Base-by-base conservation (phyloP, 2,888 invertebrate genomes). In the Diarsia brunnea region DNA sequence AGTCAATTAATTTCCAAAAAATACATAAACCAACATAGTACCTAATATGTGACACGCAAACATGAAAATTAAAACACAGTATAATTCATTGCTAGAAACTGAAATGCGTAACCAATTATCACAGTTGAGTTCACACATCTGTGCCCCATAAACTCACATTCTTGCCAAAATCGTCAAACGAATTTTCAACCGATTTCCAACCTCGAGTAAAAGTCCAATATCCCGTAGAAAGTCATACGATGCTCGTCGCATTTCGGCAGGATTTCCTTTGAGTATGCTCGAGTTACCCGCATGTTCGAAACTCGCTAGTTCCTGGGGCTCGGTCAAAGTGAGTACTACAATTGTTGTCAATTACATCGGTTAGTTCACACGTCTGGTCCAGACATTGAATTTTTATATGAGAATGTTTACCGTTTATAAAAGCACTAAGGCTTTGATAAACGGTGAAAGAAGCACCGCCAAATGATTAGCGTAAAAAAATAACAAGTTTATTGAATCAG, bases 241-340 rank as follows among this genome's bases (percentile, higher is more conserved):
- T 64, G 72, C 43, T 70, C 45, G 65, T 73, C 38, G 73, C 70
- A 81, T 78, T 75, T 79, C 58, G 63, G 66, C 38, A 65, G 84
- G 69, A 66, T 78, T 85, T 82, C 84, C 86, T 85, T 84, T 83
- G 86, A 84, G 21, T 49, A 66, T 43, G 75, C 75, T 78, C 55
- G 68, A 71, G 70, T 82, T 69, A 71, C 69, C 64, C 73, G 66
- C 68, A 86, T 82, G 51, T 73, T 71, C 65, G 69, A 31, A 64
- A 43, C 63, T 60, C 27, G 53, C 53, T 69, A 69, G 68, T 73
- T 66, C 71, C 65, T 38, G 68, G 66, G 24, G 5, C n/a, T 73
- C 24, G 70, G 55, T 85, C 85, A 81, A 85, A 82, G 85, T 73
- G 70, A 76, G 65, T 71, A 58, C 45, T 69, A 45, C 31, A 55